Percentiles rank a stretch among this genome's conserved stretches.
Evolutionary conservation across 2,888 invertebrate genomes (phyloP).

Genomic region (Helicoverpa assulta): DNA sequence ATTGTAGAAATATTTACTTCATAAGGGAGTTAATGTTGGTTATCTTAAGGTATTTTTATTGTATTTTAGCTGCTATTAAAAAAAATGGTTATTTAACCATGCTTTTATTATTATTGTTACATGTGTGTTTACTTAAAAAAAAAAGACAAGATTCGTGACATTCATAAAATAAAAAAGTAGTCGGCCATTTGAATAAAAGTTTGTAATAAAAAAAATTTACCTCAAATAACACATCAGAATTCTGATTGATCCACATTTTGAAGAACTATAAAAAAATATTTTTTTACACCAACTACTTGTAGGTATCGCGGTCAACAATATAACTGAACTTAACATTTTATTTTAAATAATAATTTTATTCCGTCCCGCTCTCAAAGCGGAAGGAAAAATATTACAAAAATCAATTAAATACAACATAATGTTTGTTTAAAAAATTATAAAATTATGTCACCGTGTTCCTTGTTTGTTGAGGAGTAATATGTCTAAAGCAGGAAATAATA

Average conservation of each 20-base stretch:
- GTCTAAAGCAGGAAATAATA: slow-evolving; percentile 65
- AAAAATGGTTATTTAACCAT: neutral
- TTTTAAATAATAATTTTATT: slow-evolving; percentile 55
- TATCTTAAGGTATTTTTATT: neutral
- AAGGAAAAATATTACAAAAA: slow-evolving; percentile 72
- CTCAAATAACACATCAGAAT: slow-evolving; percentile 70
- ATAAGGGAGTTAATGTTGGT: slow-evolving; percentile 4
- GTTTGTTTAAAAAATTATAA: slow-evolving; percentile 65
- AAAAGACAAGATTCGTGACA: too few relatives aligned
- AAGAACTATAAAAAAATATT: slow-evolving; percentile 33
- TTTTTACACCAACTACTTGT: slow-evolving; percentile 37
- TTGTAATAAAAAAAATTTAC: slow-evolving; percentile 54
- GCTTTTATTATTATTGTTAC: neutral
- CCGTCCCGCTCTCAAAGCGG: slow-evolving; percentile 50
- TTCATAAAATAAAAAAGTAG: too few relatives aligned
- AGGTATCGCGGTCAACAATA: slow-evolving; percentile 48
- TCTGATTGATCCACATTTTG: slow-evolving; percentile 69
- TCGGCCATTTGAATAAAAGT: neutral
- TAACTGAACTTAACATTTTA: slow-evolving; percentile 55
- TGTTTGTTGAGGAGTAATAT: slow-evolving; percentile 60
- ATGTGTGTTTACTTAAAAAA: neutral
- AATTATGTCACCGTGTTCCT: slow-evolving; percentile 67
- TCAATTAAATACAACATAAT: slow-evolving; percentile 60
- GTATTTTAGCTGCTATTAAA: too few relatives aligned
- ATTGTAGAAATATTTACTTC: slow-evolving; percentile 30